These are phyloP conservation scores for Brienomyrus longianalis DNA, from an alignment of 2,113 vertebrate genomes.

Conservation along the genomic window DNA sequence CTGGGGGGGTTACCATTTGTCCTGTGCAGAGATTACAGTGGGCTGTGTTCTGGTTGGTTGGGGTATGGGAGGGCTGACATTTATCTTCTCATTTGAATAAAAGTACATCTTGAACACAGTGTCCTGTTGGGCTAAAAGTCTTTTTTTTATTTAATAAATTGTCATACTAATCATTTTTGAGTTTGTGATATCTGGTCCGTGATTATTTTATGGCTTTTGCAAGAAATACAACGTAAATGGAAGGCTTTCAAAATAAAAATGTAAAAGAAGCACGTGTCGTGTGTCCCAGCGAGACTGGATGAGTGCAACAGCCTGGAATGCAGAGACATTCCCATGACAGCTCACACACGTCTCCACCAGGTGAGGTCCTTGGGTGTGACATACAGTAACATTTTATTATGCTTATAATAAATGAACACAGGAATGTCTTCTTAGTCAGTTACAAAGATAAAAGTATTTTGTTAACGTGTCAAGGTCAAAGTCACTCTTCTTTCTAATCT, in stretches of 20 bases:
- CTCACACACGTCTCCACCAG: background rate
- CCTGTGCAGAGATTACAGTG: background rate
- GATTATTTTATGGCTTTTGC: background rate
- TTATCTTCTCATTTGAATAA: background rate
- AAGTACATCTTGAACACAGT: background rate
- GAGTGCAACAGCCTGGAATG: background rate
- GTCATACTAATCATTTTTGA: background rate
- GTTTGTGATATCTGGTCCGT: background rate
- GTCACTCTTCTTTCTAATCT: background rate
- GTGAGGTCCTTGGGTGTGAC: background rate
- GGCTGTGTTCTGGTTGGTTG: background rate
- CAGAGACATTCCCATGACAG: background rate
- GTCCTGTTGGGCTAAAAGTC: background rate
- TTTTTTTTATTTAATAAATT: background rate
- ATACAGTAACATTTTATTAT: background rate
- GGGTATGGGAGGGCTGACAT: background rate
- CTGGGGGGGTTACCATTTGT: background rate
- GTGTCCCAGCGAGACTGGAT: background rate
- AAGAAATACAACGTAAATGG: background rate
- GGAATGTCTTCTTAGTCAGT: background rate
- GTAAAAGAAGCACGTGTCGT: background rate
- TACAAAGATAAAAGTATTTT: background rate
- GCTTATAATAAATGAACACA: background rate
- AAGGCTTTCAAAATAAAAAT: background rate
- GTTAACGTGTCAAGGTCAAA: background rate